Conservation (phyloP, 2,797 vertebrate species). For the Scomberomorus guttatus region DNA sequence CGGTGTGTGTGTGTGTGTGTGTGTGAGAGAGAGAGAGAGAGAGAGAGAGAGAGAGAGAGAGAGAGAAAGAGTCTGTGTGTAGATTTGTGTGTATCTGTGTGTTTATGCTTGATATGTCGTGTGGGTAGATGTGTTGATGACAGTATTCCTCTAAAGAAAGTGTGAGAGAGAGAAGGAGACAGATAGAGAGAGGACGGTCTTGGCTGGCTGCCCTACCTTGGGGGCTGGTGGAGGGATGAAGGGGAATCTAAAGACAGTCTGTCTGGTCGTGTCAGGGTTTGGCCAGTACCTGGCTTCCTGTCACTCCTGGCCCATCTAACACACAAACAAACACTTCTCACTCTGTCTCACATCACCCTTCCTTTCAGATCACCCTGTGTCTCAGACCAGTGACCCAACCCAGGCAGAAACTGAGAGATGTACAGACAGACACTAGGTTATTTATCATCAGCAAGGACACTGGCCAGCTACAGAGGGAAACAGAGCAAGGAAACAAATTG, state of each 20-base stretch:
- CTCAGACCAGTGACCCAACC: constrained; percentile 59
- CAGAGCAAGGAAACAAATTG: neutral
- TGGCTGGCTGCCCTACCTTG: constrained; percentile 74
- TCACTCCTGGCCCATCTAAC: constrained; percentile 69
- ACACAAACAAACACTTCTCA: constrained; percentile 55
- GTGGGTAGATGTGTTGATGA: constrained; percentile 78
- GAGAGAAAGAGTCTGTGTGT: constrained; percentile 7
- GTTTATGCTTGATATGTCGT: constrained; percentile 60
- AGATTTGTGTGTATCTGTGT: constrained; percentile 23
- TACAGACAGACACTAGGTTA: constrained; percentile 25
- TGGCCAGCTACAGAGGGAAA: constrained; percentile 20
- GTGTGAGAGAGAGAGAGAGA: neutral
- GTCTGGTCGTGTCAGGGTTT: constrained; percentile 75
- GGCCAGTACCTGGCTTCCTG: constrained; percentile 67
- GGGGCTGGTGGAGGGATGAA: constrained; percentile 60
- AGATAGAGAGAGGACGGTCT: constrained; percentile 63
- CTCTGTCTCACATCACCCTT: constrained; percentile 67
- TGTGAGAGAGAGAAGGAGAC: constrained; percentile 74
- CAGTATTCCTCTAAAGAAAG: constrained; percentile 70
- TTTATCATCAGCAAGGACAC: constrained; percentile 30
- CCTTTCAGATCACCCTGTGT: constrained; percentile 64
- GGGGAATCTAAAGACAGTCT: constrained; percentile 60
- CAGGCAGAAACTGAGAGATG: constrained; percentile 62
- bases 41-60: too few species aligned
- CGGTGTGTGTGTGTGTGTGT: constrained; percentile 21